Base-by-base conservation (phyloP, 2,113 vertebrate species). In the Xiphias gladius region DNA sequence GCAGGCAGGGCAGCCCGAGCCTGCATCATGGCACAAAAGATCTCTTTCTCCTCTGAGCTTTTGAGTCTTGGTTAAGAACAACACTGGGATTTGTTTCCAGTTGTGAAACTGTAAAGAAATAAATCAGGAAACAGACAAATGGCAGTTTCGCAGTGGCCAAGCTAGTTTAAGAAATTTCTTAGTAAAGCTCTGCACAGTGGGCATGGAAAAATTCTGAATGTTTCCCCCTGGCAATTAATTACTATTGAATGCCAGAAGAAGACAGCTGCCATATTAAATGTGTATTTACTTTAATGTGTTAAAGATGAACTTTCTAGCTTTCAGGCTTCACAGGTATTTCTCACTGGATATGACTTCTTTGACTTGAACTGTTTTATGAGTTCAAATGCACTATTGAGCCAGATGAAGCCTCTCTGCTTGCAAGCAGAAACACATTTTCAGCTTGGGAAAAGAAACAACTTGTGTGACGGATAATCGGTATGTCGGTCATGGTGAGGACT, bases 401-500 rank as follows among this genome's bases (percentile, higher is more conserved):
- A 59, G 10, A 28, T 26, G 8, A 63, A n/a, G 7, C 1, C 0
- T n/a, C 11, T 32, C 30, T 26, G 59, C 16, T 20, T 43, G 17
- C 8, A 41, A 59, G 12, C 17, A 17, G 7, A 67, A 55, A 58
- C 10, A 57, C 7, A 64, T 63, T 35, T 46, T 50, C 30, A 41
- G 22, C 30, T 19, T 39, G 37, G 9, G 11, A 19, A 17, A 16
- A 4, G 20, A 12, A 70, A 17, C 48, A 48, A 7, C 24, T 30
- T 26, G 30, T 64, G n/a, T 39, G 11, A 52, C 14, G 32, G 24
- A 39, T 59, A 24, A 74, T 70, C 8, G 14, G 9, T 24, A 26
- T 30, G 16, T 79, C 7, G 64, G 20, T 76, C 10, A 11, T 12
- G 3, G 19, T 0, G 2, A 63, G 20, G 68, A 92, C 97, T 97